Base-by-base conservation (phyloP, 2,888 invertebrate genomes). In the Noctua fimbriata region DNA sequence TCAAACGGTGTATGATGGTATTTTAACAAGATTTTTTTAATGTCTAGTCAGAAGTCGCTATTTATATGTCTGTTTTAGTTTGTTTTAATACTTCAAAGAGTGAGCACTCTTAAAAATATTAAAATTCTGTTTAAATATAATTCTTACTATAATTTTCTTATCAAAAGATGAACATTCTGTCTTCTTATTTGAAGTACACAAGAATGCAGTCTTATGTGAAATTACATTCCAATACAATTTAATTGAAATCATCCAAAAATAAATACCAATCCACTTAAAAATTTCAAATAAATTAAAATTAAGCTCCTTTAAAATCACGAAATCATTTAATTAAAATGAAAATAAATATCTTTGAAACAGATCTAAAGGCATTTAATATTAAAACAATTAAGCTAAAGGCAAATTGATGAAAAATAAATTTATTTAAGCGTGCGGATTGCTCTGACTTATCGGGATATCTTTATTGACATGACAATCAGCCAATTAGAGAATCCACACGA, bases 381-480 rank as follows among this genome's bases (percentile, higher is more conserved):
- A 73, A 89, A 86, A 80, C 84, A 79, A 78, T 84, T 77, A 84
- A 77, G 41, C 66, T 78, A 72, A 73, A 79, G 71, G 60, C 79
- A 84, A 86, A 84, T 88, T 83, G 79, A 84, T 74, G 69, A 72
- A 82, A 86, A 86, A 82, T 81, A 84, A 76, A 86, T 85, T 63
- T 79, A 81, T 84, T 76, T 73, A 32, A 52, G 52, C 79, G 49
- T 79, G 81, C 82, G 36, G 85, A 83, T 84, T 80, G 83, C 77
- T 77, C 86, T 83, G 91, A 91, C 81, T 86, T 83, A 89, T 89
- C 87, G 78, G 85, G 81, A 86, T 92, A 93, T 93, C 92, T 90
- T 70, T 91, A 92, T 91, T 92, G 93, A 92, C 93, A 91, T 88
- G 88, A 94, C 94, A 94, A 94, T 94, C 93, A 88, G 85, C 94